Evolutionary conservation across 2,113 vertebrate species (phyloP).

Genomic region (Barbus barbus): DNA sequence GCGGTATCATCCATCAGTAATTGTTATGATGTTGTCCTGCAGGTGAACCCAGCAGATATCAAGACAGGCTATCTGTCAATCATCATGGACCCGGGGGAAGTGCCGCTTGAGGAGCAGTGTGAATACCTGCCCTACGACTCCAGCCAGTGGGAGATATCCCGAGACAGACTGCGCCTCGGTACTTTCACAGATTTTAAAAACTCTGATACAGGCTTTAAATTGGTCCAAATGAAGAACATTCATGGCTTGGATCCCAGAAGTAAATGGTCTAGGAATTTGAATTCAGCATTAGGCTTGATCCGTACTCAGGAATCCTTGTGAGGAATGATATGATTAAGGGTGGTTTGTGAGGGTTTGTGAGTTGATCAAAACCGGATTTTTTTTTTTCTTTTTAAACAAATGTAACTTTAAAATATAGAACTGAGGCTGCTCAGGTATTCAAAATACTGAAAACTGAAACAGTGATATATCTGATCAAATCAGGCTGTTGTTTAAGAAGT

Average conservation of each 20-base stretch:
- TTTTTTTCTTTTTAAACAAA: no score
- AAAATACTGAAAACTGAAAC: background rate
- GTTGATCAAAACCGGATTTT: no score
- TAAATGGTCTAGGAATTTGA: background rate
- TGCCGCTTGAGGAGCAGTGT: slow-evolving; percentile 94
- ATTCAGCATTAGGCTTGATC: background rate
- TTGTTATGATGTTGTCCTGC: slow-evolving; percentile 41
- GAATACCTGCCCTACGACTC: slow-evolving; percentile 96
- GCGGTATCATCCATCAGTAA: background rate
- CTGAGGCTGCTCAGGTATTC: background rate
- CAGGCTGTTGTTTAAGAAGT: background rate
- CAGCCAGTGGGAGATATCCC: slow-evolving; percentile 95
- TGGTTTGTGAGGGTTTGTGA: background rate
- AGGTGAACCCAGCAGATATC: slow-evolving; percentile 94
- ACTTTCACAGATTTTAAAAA: slow-evolving; percentile 48
- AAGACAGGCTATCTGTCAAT: slow-evolving; percentile 98
- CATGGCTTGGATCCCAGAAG: slow-evolving; percentile 16
- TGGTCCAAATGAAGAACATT: background rate
- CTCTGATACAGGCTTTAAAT: background rate
- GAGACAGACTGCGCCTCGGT: slow-evolving; percentile 90
- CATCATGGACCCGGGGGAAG: slow-evolving; percentile 96
- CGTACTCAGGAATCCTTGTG: background rate
- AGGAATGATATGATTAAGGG: background rate
- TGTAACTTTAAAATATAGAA: background rate
- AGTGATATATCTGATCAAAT: background rate